Percentiles rank a stretch among this genome's conserved stretches.
phyloP scores from a whole-genome alignment of 64 coral and sea anemone species.

The Orbicella faveolata region DNA sequence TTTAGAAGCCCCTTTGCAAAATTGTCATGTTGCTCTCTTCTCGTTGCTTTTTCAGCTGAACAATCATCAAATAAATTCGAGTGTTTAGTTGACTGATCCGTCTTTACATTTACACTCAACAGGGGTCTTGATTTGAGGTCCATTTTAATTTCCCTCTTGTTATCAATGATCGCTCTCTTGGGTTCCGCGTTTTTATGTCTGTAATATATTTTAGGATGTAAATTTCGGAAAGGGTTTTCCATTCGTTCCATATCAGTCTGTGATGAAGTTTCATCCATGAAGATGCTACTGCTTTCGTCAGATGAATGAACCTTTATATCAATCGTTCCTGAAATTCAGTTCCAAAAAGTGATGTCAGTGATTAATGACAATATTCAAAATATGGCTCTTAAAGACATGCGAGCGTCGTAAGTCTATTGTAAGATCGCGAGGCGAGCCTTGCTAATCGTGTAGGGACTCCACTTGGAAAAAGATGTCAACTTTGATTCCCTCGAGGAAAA shows the following conservation, averaged over 20 bases:
- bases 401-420: no score
- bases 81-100: neutral
- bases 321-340: neutral
- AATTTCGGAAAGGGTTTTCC: slow-evolving; percentile 23
- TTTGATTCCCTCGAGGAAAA: no score
- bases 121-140: neutral
- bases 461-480: no score
- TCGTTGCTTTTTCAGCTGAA: neutral
- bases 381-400: no score
- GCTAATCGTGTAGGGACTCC: no score
- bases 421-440: no score
- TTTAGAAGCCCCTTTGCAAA: neutral
- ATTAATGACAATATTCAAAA: no score
- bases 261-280: neutral
- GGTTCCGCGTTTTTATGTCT: neutral
- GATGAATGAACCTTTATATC: no score
- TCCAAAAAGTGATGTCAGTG: no score
- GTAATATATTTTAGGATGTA: slow-evolving; percentile 23
- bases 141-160: neutral
- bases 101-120: neutral
- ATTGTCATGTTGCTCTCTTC: neutral
- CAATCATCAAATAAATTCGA: neutral
- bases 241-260: neutral
- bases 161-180: neutral
- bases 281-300: neutral